Evolutionary conservation across 2,113 vertebrate genomes (phyloP).

Genomic region (Urocolius indicus): DNA sequence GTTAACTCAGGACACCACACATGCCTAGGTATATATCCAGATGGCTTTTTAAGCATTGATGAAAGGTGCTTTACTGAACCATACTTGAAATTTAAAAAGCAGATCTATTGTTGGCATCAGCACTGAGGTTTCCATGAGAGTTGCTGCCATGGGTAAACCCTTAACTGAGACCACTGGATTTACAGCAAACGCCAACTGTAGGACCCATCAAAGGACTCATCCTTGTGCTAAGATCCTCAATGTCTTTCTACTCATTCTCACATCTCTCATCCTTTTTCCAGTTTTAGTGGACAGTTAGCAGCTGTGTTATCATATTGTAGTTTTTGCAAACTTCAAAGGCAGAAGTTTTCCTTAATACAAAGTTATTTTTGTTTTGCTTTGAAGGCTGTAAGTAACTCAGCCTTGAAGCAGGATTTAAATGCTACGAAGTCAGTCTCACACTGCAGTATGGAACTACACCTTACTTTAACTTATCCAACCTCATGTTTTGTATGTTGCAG

Average conservation of each 20-base stretch:
- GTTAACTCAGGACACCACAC: background rate
- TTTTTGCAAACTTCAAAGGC: background rate
- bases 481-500: background rate
- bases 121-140: background rate
- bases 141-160: background rate
- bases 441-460: background rate
- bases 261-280: background rate
- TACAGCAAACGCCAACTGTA: background rate
- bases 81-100: background rate
- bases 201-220: background rate
- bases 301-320: background rate
- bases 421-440: background rate
- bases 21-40: background rate
- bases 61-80: background rate
- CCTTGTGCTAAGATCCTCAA: background rate
- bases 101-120: background rate
- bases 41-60: background rate
- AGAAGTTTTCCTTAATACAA: background rate
- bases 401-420: background rate
- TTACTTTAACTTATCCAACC: background rate
- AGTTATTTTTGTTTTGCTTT: constrained; percentile 2
- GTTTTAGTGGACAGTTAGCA: background rate
- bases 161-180: background rate
- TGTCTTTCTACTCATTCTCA: background rate
- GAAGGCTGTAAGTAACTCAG: background rate